Conservation (phyloP, 2,797 vertebrate species). For the Xerus rutilus region DNA sequence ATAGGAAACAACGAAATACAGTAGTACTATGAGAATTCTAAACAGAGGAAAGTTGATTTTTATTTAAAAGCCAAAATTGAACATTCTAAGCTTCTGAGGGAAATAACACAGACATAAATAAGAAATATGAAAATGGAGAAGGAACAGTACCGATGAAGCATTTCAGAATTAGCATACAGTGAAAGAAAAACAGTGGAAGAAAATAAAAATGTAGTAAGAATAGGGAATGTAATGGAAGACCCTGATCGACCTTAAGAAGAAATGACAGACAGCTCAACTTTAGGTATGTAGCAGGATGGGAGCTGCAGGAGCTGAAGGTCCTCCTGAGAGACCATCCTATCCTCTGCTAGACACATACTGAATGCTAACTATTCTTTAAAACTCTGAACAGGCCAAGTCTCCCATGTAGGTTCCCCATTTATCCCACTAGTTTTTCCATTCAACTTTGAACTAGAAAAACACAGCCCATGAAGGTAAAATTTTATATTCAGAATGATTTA, state of each 20-base stretch:
- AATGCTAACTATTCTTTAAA: background rate
- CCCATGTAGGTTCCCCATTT: background rate
- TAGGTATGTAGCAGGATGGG: too few relatives aligned
- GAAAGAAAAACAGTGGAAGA: background rate
- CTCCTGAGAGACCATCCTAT: fast-evolving
- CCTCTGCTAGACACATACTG: background rate
- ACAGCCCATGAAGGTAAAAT: background rate
- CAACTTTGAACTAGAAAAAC: background rate
- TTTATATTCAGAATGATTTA: slow-evolving; percentile 41
- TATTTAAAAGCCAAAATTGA: background rate
- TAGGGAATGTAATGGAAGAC: background rate
- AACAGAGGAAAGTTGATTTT: background rate
- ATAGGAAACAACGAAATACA: background rate
- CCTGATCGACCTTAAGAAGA: background rate
- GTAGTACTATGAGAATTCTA: background rate
- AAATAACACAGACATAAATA: background rate
- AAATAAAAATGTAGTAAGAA: background rate
- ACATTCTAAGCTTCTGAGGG: background rate
- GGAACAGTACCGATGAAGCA: background rate
- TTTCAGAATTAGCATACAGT: background rate
- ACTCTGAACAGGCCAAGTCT: background rate
- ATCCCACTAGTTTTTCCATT: background rate
- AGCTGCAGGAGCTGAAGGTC: background rate
- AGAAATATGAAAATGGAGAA: background rate
- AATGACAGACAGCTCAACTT: background rate